Evolutionary conservation across 1,140 invertebrate genomes (phyloP), one percentile per base, ranked within the genome.

Genomic region (Drosophila kikkawai): DNA sequence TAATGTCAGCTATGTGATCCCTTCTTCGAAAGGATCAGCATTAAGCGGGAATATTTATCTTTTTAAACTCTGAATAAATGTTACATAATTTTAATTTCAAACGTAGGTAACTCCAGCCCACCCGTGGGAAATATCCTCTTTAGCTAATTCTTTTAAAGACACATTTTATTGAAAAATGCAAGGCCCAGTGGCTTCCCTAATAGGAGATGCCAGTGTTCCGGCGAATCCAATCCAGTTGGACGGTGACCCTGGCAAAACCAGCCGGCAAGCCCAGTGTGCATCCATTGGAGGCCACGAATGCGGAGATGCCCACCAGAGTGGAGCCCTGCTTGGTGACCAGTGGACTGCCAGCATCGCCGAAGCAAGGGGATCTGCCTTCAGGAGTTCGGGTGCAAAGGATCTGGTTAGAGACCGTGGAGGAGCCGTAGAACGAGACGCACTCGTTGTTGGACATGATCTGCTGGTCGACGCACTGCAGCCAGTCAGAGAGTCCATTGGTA

Each of bases 381-480:
- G 65, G 22, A 3, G 82, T 70, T 5, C 53, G 69, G 3, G 70
- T 82, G 67, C 83, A 85, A 1, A 85, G 53, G 1, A 79, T 63
- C 48, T 68, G 69, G 8, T 50, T 57, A 6, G 66, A 37, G 5
- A 79, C 26, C 0, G 36, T 26, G 13, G 4, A 0, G 0, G 47
- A 7, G 1, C 50, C 48, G 17, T 56, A 85, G 19, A 37, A 37
- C 4, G 60, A 19, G 9, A 29, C 15, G 41, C 82, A 85, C 37
- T 87, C 47, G 7, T 11, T 22, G 22, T 87, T 79, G 45, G 59
- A 9, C 44, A 85, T 87, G 8, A 85, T 76, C 36, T 70, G 79
- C 12, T 75, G 36, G 13, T 87, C 64, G 47, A 87, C 70, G 75
- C 82, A 85, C 47, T 87, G 83, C 75, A 85, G 50, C 42, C 47